phyloP scores from a whole-genome alignment of 2,888 invertebrate species.

The Oligia fasciuncula region DNA sequence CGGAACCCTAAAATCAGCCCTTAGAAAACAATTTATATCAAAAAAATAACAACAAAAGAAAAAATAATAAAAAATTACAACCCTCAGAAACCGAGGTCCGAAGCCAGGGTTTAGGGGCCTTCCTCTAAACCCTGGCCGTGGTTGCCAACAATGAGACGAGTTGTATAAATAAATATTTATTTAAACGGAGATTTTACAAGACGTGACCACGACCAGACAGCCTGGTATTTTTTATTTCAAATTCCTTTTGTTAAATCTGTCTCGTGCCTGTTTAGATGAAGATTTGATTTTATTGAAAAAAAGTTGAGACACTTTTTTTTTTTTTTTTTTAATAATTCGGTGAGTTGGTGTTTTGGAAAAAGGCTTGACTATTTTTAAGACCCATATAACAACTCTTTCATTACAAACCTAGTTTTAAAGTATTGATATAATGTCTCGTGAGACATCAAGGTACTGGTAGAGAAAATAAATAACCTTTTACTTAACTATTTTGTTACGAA shows the following conservation, averaged over 20 bases:
- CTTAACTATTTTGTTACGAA: background rate
- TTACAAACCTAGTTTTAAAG: background rate
- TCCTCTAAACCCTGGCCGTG: background rate
- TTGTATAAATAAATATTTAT: slow-evolving; percentile 38
- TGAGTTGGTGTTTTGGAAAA: background rate
- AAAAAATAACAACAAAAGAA: background rate
- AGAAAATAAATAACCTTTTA: background rate
- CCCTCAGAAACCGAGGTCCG: background rate
- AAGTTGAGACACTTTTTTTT: background rate
- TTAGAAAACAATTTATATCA: background rate
- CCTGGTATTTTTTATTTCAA: slow-evolving; percentile 29
- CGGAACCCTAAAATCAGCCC: background rate
- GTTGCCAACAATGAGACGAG: slow-evolving; percentile 17
- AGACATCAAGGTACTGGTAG: background rate
- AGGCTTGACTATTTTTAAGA: background rate
- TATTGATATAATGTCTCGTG: background rate
- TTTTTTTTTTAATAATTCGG: background rate
- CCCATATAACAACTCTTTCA: background rate
- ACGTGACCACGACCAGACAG: slow-evolving; percentile 38
- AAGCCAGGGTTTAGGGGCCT: no score
- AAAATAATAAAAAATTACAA: background rate
- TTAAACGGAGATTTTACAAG: slow-evolving; percentile 8
- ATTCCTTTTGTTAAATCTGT: slow-evolving; percentile 22
- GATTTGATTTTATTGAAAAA: slow-evolving; percentile 6
- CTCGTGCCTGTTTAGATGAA: slow-evolving; percentile 1